Conservation (phyloP, 2,113 vertebrate genomes). For the Lagenorhynchus albirostris region DNA sequence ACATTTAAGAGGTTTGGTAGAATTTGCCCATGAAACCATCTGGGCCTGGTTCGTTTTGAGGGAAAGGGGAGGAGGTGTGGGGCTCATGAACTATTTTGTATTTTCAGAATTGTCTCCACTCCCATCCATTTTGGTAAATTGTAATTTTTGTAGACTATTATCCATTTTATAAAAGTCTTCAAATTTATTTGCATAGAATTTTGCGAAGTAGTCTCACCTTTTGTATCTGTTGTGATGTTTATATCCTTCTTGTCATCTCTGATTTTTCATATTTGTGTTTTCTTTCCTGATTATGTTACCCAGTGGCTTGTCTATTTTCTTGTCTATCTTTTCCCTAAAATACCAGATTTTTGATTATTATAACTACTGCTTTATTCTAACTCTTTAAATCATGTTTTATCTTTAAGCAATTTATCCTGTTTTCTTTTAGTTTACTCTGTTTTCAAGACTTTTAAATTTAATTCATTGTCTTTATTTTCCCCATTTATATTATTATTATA, state of each 20-base stretch:
- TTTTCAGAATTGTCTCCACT: not conserved
- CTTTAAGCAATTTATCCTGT: not conserved
- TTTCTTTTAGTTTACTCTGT: not conserved
- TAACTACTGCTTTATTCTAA: not conserved
- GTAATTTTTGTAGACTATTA: not conserved
- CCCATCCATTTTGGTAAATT: not conserved
- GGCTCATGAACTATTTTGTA: not conserved
- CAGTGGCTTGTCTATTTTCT: not conserved
- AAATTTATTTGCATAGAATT: not conserved
- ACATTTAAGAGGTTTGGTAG: not conserved
- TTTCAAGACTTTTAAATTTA: not conserved
- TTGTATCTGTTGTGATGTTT: not conserved
- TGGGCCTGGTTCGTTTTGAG: not conserved
- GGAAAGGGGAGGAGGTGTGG: too few relatives aligned
- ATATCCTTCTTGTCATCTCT: not conserved
- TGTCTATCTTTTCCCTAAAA: not conserved
- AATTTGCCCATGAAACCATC: not conserved
- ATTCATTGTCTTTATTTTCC: not conserved
- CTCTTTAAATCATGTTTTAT: not conserved
- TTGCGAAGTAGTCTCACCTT: not conserved
- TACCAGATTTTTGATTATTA: not conserved
- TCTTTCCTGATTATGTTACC: not conserved
- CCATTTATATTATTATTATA: not conserved
- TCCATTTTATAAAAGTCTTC: not conserved
- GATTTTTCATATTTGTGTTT: not conserved